Evolutionary conservation across 2,797 vertebrate species (phyloP).

Genomic region (Rhabdophis nuchalis): DNA sequence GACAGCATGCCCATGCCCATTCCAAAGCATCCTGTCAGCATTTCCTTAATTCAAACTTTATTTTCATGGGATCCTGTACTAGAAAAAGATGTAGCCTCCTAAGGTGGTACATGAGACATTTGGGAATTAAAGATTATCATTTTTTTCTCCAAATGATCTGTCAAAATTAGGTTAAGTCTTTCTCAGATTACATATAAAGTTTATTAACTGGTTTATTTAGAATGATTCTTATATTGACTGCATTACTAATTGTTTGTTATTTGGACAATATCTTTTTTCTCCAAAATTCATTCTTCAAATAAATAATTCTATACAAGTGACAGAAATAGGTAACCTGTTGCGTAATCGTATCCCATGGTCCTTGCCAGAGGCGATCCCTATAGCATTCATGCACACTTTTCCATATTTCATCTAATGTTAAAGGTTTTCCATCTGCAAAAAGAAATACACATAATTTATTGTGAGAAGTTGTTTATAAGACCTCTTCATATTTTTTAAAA

Average conservation of each 20-base stretch:
- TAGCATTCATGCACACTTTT: conserved; percentile 79
- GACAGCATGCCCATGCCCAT: not conserved
- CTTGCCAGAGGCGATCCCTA: conserved; percentile 71
- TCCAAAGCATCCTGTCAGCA: not conserved
- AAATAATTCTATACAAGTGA: conserved; percentile 15
- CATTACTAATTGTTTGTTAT: not conserved
- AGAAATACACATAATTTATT: conserved; percentile 23
- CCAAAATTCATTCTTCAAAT: not conserved
- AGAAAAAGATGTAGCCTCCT: not conserved
- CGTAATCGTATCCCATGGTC: conserved; percentile 84
- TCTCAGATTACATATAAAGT: not conserved
- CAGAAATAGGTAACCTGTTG: conserved; percentile 80
- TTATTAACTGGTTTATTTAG: not conserved
- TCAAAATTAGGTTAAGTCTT: not conserved
- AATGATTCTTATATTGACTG: not conserved
- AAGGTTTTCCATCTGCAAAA: conserved; percentile 80
- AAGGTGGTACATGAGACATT: not conserved
- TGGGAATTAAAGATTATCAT: not conserved
- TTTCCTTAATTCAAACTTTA: not conserved
- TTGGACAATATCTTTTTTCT: not conserved
- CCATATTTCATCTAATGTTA: conserved; percentile 87
- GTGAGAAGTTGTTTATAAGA: not conserved
- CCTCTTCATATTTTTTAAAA: not conserved
- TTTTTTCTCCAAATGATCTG: not conserved
- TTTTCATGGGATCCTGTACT: not conserved